phyloP scores from a whole-genome alignment of 2,888 invertebrate species.

The Ferrisia virgata region DNA sequence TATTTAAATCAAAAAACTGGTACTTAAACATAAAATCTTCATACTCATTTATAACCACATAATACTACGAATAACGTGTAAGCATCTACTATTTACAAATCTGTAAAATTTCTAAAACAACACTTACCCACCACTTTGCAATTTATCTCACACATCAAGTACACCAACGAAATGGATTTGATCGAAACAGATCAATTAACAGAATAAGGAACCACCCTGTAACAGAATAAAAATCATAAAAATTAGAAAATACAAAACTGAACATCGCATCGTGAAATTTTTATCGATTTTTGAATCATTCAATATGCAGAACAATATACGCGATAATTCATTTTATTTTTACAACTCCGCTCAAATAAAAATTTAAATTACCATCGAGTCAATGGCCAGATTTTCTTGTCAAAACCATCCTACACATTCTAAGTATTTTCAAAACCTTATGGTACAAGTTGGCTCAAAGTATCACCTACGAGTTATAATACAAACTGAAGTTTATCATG shows the following conservation, averaged over 20 bases:
- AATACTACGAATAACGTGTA: no score
- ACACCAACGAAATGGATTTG: not conserved
- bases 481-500: not conserved
- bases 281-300: not conserved
- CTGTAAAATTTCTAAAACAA: no score
- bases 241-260: not conserved
- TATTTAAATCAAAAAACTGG: no score
- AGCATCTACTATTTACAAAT: no score
- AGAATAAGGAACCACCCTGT: not conserved
- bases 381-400: not conserved
- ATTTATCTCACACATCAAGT: not conserved
- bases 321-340: not conserved
- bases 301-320: not conserved
- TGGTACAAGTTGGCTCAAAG: not conserved
- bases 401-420: not conserved
- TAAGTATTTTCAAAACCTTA: not conserved
- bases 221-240: not conserved
- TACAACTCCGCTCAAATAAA: not conserved
- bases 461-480: not conserved
- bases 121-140: not conserved
- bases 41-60: no score
- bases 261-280: not conserved
- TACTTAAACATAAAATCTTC: no score
- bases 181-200: not conserved
- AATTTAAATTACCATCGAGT: not conserved